Base-by-base conservation (phyloP, 2,888 invertebrate genomes). In the Cryptus armator region DNA sequence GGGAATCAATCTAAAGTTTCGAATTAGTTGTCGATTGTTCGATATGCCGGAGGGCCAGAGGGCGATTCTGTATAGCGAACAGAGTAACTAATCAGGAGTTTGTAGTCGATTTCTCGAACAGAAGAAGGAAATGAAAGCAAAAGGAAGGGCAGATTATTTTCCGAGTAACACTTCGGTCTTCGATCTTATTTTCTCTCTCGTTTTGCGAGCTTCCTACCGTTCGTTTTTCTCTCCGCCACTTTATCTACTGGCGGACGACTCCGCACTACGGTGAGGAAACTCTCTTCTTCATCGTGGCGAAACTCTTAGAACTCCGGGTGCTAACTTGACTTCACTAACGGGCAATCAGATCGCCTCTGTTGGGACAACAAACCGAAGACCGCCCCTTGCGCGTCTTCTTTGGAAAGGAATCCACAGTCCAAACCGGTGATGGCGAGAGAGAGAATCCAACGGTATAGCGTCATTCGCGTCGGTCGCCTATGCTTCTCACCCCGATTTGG, bases 281-380 rank as follows among this genome's bases (percentile, higher is more conserved):
- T 86, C 51, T 32, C 59, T 53, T 43, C 6, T 29, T 68, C 44
- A 53, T 62, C 71, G 86, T 87, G 86, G 80, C 88, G 88, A 86
- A 88, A 90, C 86, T 88, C 86, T 86, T 86, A 86, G 87, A 90
- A 90, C 87, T 91, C 88, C 85, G 89, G 90, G 89, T 87, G 89
- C 90, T 91, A 92, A 92, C 90, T 92, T 88, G 88, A 88, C 89
- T 90, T 87, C 89, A 79, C 91, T 92, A 92, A 92, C 92, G 90
- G 91, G 91, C 93, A 93, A 93, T 93, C 93, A 92, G 92, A 93
- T 93, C 91, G 91, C 90, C 90, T 90, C 89, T 92, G 92, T 92
- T 92, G 91, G 92, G 91, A 91, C 92, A 92, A 91, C 92, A 92
- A 90, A 91, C 90, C 87, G 86, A 86, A 81, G 67, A 81, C 83